Evolutionary conservation across 64 coral and sea anemone species (phyloP).

Genomic region (Montipora sp.): DNA sequence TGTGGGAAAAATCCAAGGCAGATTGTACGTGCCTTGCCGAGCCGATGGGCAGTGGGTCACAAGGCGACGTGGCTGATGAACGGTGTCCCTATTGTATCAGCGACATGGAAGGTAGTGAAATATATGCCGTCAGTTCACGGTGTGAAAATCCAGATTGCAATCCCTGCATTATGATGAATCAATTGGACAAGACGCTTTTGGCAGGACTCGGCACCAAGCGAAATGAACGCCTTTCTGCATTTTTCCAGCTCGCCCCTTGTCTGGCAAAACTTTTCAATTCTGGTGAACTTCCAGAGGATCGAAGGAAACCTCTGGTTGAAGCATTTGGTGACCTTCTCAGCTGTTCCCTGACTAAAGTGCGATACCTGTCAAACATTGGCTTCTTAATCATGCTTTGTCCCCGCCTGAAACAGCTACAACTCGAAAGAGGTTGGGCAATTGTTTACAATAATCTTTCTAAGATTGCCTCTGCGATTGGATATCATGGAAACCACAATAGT

Average conservation of each 20-base stretch:
- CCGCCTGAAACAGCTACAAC: slow-evolving; percentile 10
- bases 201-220: not conserved
- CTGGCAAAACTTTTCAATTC: not conserved
- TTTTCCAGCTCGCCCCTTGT: not conserved
- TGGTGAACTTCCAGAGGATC: not conserved
- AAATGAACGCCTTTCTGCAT: not conserved
- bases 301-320: not conserved
- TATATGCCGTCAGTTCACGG: not conserved
- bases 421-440: not conserved
- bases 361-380: not conserved
- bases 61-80: not conserved
- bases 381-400: slow-evolving; percentile 4
- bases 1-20: not conserved
- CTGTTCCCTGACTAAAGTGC: not conserved
- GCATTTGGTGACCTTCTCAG: not conserved
- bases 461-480: not conserved
- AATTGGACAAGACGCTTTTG: not conserved
- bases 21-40: slow-evolving; percentile 8
- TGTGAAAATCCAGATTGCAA: slow-evolving; percentile 1
- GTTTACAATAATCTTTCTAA: not conserved
- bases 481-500: not conserved
- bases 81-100: slow-evolving; percentile 7
- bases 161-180: not conserved
- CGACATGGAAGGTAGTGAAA: not conserved
- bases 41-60: not conserved